phyloP scores from a whole-genome alignment of 2,888 invertebrate genomes.

The Matsumyia berberina region DNA sequence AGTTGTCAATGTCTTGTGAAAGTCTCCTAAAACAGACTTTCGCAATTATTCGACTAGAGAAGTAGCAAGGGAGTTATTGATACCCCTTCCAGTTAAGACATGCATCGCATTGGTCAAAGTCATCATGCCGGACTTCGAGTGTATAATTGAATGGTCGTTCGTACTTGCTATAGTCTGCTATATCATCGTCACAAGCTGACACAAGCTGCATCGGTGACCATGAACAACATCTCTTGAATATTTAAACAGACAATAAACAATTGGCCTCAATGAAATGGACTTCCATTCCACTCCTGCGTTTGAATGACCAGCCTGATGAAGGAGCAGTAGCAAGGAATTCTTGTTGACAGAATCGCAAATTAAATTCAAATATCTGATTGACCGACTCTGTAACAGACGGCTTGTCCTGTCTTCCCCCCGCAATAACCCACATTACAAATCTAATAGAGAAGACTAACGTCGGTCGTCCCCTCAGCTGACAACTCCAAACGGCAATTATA shows the following conservation, averaged over 20 bases:
- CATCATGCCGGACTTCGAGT: no score
- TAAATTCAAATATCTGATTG: slow-evolving; percentile 46
- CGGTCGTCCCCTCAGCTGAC: slow-evolving; percentile 11
- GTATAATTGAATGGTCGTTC: no score
- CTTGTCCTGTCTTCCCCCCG: neutral
- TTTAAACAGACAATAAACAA: neutral
- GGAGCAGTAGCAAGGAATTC: slow-evolving; percentile 5
- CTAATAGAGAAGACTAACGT: slow-evolving; percentile 4
- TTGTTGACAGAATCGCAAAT: slow-evolving; percentile 55
- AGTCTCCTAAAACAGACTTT: no score
- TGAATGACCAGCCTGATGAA: slow-evolving; percentile 1
- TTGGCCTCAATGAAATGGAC: neutral
- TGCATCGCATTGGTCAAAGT: no score
- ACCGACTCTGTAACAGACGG: slow-evolving; percentile 5
- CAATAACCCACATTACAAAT: slow-evolving; percentile 40
- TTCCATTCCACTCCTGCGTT: no score
- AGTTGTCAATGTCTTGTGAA: no score
- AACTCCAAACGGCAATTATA: slow-evolving; percentile 57
- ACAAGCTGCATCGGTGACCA: neutral
- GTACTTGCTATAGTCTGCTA: no score
- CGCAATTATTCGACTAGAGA: no score
- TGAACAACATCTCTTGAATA: neutral
- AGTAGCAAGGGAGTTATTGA: no score
- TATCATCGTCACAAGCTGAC: no score
- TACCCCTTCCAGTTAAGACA: no score